These are phyloP conservation scores for Listronotus bonariensis DNA, from an alignment of 1,140 invertebrate species.

Conservation along the genomic window DNA sequence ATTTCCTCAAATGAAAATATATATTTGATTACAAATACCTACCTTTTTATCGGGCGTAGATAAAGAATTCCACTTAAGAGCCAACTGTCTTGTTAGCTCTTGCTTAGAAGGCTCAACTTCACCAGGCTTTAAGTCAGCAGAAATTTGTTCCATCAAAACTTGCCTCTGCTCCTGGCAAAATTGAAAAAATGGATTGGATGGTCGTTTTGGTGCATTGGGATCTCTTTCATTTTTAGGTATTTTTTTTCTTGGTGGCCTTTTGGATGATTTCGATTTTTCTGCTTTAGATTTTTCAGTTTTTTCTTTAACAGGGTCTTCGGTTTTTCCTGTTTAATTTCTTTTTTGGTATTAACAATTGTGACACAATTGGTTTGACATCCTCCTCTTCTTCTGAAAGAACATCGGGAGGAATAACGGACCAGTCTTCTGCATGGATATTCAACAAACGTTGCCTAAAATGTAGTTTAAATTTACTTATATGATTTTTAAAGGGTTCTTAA, in stretches of 20 bases:
- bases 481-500: conserved; percentile 30
- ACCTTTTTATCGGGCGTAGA: conserved; percentile 73
- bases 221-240: conserved; percentile 64
- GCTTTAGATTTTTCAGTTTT: conserved; percentile 40
- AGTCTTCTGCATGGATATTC: conserved; percentile 50
- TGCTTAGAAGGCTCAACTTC: conserved; percentile 73
- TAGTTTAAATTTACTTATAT: too few species aligned
- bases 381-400: conserved; percentile 44
- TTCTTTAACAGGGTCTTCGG: conserved; percentile 52
- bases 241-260: conserved; percentile 60
- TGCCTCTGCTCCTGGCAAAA: conserved; percentile 78
- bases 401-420: conserved; percentile 50
- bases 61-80: conserved; percentile 73
- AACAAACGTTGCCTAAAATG: conserved; percentile 55
- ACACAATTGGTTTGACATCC: conserved; percentile 44
- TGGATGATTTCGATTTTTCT: conserved; percentile 43
- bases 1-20: background rate
- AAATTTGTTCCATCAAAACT: conserved; percentile 69
- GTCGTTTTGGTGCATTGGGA: conserved; percentile 78
- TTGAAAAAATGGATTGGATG: conserved; percentile 80
- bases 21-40: background rate
- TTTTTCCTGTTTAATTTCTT: conserved; percentile 54
- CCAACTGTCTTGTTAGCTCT: conserved; percentile 74
- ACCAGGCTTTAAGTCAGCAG: conserved; percentile 62
- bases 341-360: conserved; percentile 46